A percentile compares a stretch with the other conserved stretches of the same genome.
Evolutionary conservation across 2,888 invertebrate genomes (phyloP).

Genomic region (Drosophila infuscata): DNA sequence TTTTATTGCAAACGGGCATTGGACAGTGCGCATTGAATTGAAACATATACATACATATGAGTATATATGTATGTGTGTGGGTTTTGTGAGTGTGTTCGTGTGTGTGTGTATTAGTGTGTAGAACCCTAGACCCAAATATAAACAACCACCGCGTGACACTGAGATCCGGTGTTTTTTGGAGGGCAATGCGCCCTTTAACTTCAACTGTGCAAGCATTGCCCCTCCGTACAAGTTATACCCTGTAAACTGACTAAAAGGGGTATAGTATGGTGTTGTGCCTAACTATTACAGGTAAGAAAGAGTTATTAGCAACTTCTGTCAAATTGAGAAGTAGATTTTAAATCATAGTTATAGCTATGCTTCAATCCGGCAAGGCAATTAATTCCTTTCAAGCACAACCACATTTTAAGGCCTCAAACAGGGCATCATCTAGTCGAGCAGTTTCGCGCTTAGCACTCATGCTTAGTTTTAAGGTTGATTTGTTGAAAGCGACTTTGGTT

Average conservation of each 20-base stretch:
- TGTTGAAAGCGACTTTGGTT: slow-evolving; percentile 34
- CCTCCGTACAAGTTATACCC: slow-evolving; percentile 6
- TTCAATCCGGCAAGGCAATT: neutral
- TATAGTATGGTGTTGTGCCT: neutral
- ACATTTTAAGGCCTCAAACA: neutral
- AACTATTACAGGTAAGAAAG: neutral
- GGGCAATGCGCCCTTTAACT: slow-evolving; percentile 56
- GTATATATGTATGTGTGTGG: fast-evolving
- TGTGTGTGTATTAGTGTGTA: neutral
- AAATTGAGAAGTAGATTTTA: neutral
- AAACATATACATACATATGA: slow-evolving; percentile 10
- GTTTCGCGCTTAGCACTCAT: neutral
- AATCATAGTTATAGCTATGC: too few relatives aligned
- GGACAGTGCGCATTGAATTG: slow-evolving; percentile 27
- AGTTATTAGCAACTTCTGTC: neutral
- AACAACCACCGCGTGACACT: slow-evolving; percentile 56
- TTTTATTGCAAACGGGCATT: slow-evolving; percentile 69
- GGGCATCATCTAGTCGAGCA: slow-evolving; percentile 1
- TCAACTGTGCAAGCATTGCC: slow-evolving; percentile 33
- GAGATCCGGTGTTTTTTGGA: slow-evolving; percentile 45
- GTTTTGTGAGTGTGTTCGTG: neutral
- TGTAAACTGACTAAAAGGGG: neutral
- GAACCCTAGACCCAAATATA: slow-evolving; percentile 46
- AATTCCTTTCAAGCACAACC: neutral
- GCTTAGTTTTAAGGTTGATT: slow-evolving; percentile 47